These are phyloP conservation scores for Batillaria attramentaria DNA, from an alignment of 1,140 invertebrate genomes.

Conservation along the genomic window DNA sequence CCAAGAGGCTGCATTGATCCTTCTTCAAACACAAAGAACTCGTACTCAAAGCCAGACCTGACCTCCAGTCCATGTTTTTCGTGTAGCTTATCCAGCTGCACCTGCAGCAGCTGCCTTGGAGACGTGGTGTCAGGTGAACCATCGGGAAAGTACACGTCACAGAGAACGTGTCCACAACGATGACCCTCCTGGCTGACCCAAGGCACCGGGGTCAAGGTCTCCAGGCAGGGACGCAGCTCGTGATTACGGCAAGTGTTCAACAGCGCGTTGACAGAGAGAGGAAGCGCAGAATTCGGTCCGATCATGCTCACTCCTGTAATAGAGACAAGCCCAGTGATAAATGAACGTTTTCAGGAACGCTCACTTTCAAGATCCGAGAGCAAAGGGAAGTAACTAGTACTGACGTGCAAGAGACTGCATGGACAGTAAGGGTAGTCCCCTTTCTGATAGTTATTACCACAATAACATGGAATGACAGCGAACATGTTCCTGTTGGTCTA, in stretches of 20 bases:
- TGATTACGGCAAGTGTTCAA: background rate
- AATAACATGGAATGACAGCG: background rate
- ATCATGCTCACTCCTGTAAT: background rate
- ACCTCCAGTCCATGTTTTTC: slow-evolving; percentile 21
- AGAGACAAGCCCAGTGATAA: background rate
- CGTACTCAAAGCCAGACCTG: slow-evolving; percentile 32
- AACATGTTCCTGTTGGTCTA: too few species aligned
- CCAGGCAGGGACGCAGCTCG: slow-evolving; percentile 12
- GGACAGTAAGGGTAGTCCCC: background rate
- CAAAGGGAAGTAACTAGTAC: background rate
- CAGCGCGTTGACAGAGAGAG: background rate
- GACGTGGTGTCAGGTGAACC: background rate
- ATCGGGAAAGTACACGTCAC: slow-evolving; percentile 11
- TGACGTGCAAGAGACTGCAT: background rate
- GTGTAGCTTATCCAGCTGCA: slow-evolving; percentile 16
- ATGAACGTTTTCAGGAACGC: background rate
- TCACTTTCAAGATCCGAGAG: background rate
- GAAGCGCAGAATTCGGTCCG: background rate
- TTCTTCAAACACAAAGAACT: slow-evolving; percentile 30
- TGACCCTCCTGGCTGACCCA: background rate
- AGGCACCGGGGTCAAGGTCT: slow-evolving; percentile 21
- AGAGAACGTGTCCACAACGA: slow-evolving; percentile 13
- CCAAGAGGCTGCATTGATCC: background rate
- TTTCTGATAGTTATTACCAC: background rate
- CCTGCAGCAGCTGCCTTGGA: slow-evolving; percentile 20